Evolutionary conservation across 2,888 invertebrate genomes (phyloP).

Genomic region (Lepeophtheirus nordmannii): DNA sequence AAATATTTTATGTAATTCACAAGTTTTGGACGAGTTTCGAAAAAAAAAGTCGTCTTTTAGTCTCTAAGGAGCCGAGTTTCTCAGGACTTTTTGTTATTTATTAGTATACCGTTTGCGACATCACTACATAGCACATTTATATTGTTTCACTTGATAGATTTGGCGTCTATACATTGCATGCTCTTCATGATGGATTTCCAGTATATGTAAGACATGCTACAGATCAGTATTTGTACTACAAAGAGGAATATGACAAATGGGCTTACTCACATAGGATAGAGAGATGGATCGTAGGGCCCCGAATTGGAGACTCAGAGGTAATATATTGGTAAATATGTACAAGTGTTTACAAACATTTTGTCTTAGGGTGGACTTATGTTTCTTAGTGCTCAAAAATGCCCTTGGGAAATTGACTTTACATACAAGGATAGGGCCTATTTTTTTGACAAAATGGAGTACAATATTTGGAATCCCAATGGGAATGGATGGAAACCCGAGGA

Average conservation of each 20-base stretch:
- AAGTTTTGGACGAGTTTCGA: too few relatives aligned
- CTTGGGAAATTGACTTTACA: constrained; percentile 14
- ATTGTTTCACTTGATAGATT: constrained; percentile 1
- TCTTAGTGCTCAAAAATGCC: constrained; percentile 10
- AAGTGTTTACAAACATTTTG: neutral
- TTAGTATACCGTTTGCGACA: too few relatives aligned
- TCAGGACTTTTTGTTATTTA: too few relatives aligned
- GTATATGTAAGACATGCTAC: constrained; percentile 13
- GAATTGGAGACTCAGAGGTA: constrained; percentile 14
- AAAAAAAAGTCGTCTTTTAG: too few relatives aligned
- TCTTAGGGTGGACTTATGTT: neutral
- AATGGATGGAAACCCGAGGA: constrained; percentile 18
- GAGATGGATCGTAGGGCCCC: constrained; percentile 19
- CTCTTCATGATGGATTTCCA: constrained; percentile 14
- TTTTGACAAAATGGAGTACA: constrained; percentile 13
- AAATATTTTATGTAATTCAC: too few relatives aligned
- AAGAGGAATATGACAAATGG: constrained; percentile 17
- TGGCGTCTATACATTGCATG: constrained; percentile 8
- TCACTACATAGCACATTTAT: too few relatives aligned
- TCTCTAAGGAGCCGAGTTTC: too few relatives aligned
- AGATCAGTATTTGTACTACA: constrained; percentile 11
- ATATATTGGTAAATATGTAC: neutral
- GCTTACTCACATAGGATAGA: constrained; percentile 14
- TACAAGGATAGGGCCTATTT: constrained; percentile 8
- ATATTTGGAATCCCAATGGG: constrained; percentile 19